Base-by-base conservation (phyloP, 2,888 invertebrate species). In the Drosophila anomelani region DNA sequence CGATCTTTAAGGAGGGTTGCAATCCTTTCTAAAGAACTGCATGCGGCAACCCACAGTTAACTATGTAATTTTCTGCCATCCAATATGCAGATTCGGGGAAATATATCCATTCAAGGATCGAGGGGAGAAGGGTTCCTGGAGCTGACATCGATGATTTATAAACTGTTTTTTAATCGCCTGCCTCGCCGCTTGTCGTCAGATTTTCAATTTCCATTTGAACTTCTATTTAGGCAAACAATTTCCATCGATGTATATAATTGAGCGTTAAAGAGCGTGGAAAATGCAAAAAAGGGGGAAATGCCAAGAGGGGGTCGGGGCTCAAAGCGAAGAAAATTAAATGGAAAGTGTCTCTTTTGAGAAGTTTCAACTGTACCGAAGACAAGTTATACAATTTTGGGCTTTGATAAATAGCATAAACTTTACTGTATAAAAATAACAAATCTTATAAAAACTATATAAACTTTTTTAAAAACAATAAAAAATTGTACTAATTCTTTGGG, bases 241-340 rank as follows among this genome's bases (percentile, higher is more conserved):
- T 79, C 68, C 79, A 88, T 88, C 81, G 84, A 83, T 77, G 61
- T 76, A 60, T 59, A 75, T 82, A 85, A 82, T 83, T 76, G 29
- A 67, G 67, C 43, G 64, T 57, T 63, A 57, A 73, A 62, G 41
- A 73, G 62, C 46, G 72, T 75, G 57, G 46, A 61, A 66, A 71
- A 70, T 64, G 36, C 15, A 36, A 34, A 36, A 17, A 23, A 29
- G 29, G 47, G 70, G 39, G 39, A 46, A 63, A 34, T 39, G 20
- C 9, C 66, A 51, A 32, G 26, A 51, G 49, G 34, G 39, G 39
- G 12, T 6, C 3, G 12, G 15, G 3, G 8, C 15, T 1, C 51
- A 23, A 47, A 20, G 34, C 15, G 20, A 10, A 20, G 56, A 41
- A 36, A 29, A 47, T 56, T 29, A 23, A 49, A 41, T 49, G 10